Evolutionary conservation across 2,113 vertebrate species (phyloP).

Genomic region (Phoenicopterus ruber): DNA sequence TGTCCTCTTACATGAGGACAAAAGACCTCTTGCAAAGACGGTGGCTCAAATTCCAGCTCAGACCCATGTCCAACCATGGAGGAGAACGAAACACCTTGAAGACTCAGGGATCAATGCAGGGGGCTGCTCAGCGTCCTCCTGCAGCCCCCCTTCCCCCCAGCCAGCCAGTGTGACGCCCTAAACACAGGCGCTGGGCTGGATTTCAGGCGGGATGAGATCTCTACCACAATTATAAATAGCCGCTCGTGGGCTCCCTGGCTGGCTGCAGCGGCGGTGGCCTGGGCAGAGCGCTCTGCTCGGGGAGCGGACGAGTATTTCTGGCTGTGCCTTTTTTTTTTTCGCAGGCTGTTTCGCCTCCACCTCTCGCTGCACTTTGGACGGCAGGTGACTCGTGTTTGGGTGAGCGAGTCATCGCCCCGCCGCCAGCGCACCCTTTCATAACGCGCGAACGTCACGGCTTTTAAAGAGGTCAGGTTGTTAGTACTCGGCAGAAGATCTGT

Average conservation of each 20-base stretch:
- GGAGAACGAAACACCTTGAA: not conserved
- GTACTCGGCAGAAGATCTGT: not conserved
- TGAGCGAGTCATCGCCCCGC: not conserved
- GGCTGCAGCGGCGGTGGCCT: not conserved
- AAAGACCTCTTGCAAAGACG: not conserved
- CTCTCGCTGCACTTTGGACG: not conserved
- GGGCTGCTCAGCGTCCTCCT: not conserved
- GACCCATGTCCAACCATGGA: fast-evolving
- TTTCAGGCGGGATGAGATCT: not conserved
- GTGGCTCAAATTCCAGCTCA: not conserved
- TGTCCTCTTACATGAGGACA: not conserved
- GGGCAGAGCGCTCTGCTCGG: not conserved
- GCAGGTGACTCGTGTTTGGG: constrained; percentile 25
- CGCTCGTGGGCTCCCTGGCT: not conserved
- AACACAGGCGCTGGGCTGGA: not conserved
- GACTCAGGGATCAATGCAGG: fast-evolving
- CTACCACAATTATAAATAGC: not conserved
- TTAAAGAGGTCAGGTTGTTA: not conserved
- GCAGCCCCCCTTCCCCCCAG: not conserved
- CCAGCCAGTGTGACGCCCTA: not conserved
- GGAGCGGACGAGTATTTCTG: not conserved
- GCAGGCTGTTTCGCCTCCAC: not conserved
- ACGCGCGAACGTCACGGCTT: not conserved
- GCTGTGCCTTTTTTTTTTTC: not conserved
- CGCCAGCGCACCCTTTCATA: not conserved